A percentile compares a stretch with the other conserved stretches of the same genome.
Evolutionary conservation across 2,888 invertebrate genomes (phyloP).

Genomic region (Aquatica leii): DNA sequence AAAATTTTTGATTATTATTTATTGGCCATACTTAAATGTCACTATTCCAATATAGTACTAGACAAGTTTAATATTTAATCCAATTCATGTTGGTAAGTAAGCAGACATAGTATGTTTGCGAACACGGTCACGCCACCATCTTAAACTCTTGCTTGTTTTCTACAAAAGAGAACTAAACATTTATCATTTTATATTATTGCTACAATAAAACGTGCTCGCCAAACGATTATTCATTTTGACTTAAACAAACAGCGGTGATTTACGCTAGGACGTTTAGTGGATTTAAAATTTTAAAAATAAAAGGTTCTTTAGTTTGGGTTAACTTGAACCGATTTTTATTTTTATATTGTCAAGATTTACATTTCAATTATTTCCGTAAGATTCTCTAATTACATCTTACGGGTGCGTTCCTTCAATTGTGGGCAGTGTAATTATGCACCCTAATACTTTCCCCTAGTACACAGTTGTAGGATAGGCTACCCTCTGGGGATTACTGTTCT

Average conservation of each 20-base stretch:
- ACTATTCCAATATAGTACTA: no score
- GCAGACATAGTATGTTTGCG: not conserved
- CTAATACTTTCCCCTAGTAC: slow-evolving; percentile 35
- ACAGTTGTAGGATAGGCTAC: slow-evolving; percentile 42
- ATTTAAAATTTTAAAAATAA: slow-evolving; percentile 44
- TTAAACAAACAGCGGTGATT: slow-evolving; percentile 57
- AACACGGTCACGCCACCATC: slow-evolving; percentile 18
- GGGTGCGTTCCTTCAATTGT: slow-evolving; percentile 52
- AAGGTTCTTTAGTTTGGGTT: slow-evolving; percentile 29
- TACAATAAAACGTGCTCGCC: slow-evolving; percentile 53
- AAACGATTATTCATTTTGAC: slow-evolving; percentile 57
- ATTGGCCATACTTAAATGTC: no score
- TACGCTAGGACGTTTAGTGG: slow-evolving; percentile 53
- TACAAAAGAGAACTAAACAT: slow-evolving; percentile 45
- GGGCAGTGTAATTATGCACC: slow-evolving; percentile 40
- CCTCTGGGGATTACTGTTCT: slow-evolving; percentile 49
- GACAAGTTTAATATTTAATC: no score
- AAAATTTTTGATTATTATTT: no score
- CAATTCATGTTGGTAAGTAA: no score
- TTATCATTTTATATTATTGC: slow-evolving; percentile 57
- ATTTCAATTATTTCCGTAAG: slow-evolving; percentile 58
- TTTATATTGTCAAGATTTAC: slow-evolving; percentile 40
- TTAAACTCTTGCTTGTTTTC: slow-evolving; percentile 35
- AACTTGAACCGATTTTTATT: not conserved
- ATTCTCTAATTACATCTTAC: slow-evolving; percentile 60